phyloP scores from a whole-genome alignment of 37 sponge, comb jelly and placozoan species.

The Diacarnus erythraeanus region DNA sequence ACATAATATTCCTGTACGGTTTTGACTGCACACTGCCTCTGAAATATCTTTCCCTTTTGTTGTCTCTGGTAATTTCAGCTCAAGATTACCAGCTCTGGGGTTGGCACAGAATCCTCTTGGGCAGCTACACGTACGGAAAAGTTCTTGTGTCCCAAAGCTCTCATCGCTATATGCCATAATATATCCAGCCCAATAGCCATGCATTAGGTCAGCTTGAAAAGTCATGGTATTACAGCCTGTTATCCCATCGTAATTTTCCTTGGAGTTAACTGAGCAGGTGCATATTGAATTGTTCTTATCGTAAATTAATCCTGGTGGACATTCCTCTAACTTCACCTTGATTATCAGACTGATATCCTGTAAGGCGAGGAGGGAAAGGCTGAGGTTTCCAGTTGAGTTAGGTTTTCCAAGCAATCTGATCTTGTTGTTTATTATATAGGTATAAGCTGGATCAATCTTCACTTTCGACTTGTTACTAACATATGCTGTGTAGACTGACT shows the following conservation, averaged over 20 bases:
- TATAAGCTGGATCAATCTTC: neutral
- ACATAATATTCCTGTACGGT: conserved; percentile 31
- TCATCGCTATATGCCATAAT: neutral
- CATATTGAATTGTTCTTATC: neutral
- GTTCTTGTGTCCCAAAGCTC: neutral
- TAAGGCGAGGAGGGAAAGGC: neutral
- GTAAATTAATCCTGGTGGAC: neutral
- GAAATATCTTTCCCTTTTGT: neutral
- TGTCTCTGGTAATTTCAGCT: neutral
- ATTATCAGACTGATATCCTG: neutral
- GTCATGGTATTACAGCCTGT: neutral
- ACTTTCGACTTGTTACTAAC: neutral
- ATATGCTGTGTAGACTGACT: neutral
- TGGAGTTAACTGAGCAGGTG: neutral
- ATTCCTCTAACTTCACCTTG: neutral
- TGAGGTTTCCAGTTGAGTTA: neutral
- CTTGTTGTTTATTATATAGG: neutral
- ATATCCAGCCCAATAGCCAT: conserved; percentile 18
- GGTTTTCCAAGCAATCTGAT: neutral
- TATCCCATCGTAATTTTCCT: neutral
- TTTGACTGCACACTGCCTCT: conserved; percentile 5
- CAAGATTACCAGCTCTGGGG: neutral
- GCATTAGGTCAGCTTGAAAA: neutral
- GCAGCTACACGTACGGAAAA: neutral
- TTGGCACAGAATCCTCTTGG: neutral